Conservation (phyloP, 2,797 vertebrate species). For the Clangula hyemalis region DNA sequence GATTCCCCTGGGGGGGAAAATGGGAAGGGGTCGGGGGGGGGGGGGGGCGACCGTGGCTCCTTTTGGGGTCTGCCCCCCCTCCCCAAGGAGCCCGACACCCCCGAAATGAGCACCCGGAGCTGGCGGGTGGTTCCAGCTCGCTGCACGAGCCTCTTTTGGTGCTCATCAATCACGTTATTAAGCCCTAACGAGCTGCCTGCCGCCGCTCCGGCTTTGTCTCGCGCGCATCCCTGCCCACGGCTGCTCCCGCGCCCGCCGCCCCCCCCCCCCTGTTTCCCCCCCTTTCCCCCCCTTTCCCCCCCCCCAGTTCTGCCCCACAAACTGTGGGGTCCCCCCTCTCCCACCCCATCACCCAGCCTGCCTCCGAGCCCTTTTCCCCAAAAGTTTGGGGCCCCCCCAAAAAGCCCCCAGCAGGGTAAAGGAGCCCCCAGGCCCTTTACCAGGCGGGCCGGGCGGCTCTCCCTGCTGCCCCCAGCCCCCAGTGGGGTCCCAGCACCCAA, state of each 20-base stretch:
- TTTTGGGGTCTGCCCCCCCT: neutral
- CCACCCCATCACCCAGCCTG: too few relatives aligned
- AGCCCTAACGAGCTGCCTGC: neutral
- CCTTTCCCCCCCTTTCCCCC: neutral
- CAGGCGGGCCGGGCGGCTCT: too few relatives aligned
- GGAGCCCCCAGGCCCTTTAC: too few relatives aligned
- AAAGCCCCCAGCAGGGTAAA: too few relatives aligned
- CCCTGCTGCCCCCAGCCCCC: too few relatives aligned
- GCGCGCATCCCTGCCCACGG: neutral
- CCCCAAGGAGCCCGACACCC: neutral
- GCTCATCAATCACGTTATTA: neutral
- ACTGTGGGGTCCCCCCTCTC: too few relatives aligned
- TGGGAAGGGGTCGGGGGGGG: too few relatives aligned
- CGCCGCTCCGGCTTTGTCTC: neutral
- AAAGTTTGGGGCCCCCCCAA: neutral
- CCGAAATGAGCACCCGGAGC: neutral
- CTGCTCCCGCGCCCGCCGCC: neutral
- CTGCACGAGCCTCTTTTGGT: neutral
- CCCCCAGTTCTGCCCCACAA: too few relatives aligned
- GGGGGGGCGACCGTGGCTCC: too few relatives aligned
- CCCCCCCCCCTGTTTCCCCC: neutral
- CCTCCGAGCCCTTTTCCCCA: too few relatives aligned
- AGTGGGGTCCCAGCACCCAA: too few relatives aligned
- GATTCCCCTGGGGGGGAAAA: neutral
- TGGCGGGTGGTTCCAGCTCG: neutral